Base-by-base conservation (phyloP, 1,140 invertebrate species). In the Uloborus diversus region DNA sequence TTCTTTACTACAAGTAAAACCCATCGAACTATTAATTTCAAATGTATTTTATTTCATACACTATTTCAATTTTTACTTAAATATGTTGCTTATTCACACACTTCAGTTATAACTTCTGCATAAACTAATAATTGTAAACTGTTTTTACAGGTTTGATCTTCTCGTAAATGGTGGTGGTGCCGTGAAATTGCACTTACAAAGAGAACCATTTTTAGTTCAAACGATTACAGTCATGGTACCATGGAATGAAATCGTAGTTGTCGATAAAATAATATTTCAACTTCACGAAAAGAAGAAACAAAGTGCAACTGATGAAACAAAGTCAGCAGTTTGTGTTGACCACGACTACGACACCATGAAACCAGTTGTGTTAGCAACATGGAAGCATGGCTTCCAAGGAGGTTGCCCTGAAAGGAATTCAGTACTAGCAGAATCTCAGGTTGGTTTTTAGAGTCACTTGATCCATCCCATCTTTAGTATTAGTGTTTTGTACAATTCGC, bases 131-230 rank as follows among this genome's bases (percentile, higher is more conserved):
- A n/a, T n/a, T n/a, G n/a, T n/a, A n/a, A n/a, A n/a, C 25, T 59
- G 5, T 27, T 30, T 14, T 17, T 28, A 17, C 37, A 81, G 97
- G 93, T 99, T 99, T 89, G 97, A 99, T 89, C 93, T 99, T 49
- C 88, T 99, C 82, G 97, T 99, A 30, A 99, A 99, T 88, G 98
- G 98, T n/a, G 97, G 98, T 61, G 96, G 96, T 20, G 96, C 96
- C 5, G 95, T 99, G n/a, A 98, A 94, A 23, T 89, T 99, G 75
- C 95, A 98, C 87, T 98, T 99, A 88, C 94, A 96, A 86, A 89
- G 95, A 69, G 95, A 92, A 53, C 95, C 95, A 13, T 97, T 96
- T 88, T 91, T 91, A 83, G 93, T 81, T 3, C 61, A 81, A 20
- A 64, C 83, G 23, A 91, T 92, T 83, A 96, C 95, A 4, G 93